phyloP scores from a whole-genome alignment of 1,140 invertebrate species.

The Papilio aristodemus region DNA sequence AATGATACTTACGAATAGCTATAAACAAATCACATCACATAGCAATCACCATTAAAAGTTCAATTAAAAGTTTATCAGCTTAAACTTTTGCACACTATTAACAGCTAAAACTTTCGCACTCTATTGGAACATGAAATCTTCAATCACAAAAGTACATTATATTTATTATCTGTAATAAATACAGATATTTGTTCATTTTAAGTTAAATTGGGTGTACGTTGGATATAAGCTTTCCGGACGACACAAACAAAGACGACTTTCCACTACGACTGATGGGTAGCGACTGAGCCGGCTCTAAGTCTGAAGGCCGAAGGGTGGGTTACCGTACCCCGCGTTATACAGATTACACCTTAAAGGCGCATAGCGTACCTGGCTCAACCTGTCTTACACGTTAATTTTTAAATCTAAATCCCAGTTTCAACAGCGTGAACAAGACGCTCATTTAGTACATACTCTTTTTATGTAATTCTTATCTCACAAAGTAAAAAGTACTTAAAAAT shows the following conservation, averaged over 20 bases:
- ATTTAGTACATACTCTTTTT: not conserved
- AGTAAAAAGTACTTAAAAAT: too few relatives aligned
- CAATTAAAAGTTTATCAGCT: slow-evolving; percentile 20
- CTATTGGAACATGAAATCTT: slow-evolving; percentile 11
- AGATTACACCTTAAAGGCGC: slow-evolving; percentile 65
- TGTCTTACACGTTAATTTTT: slow-evolving; percentile 27
- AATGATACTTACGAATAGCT: slow-evolving; percentile 67
- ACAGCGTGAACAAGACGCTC: slow-evolving; percentile 3
- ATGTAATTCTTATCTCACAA: not conserved
- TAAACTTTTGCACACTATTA: slow-evolving; percentile 7
- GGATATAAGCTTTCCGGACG: slow-evolving; percentile 26
- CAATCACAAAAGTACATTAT: slow-evolving; percentile 10
- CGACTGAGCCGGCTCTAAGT: slow-evolving; percentile 50
- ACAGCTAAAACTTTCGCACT: not conserved
- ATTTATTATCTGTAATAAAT: slow-evolving; percentile 3
- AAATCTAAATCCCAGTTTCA: slow-evolving; percentile 3
- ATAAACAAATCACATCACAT: slow-evolving; percentile 69
- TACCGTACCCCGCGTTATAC: slow-evolving; percentile 50
- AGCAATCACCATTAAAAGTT: slow-evolving; percentile 53
- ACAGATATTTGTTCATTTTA: slow-evolving; percentile 43
- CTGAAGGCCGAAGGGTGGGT: slow-evolving; percentile 53
- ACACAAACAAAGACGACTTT: slow-evolving; percentile 42
- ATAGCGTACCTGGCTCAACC: slow-evolving; percentile 42
- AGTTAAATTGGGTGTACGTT: slow-evolving; percentile 46
- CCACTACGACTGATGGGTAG: slow-evolving; percentile 41